Evolutionary conservation across 2,797 vertebrate genomes (phyloP), one percentile per base, ranked within the genome.

Genomic region (Adrianichthys oophorus): DNA sequence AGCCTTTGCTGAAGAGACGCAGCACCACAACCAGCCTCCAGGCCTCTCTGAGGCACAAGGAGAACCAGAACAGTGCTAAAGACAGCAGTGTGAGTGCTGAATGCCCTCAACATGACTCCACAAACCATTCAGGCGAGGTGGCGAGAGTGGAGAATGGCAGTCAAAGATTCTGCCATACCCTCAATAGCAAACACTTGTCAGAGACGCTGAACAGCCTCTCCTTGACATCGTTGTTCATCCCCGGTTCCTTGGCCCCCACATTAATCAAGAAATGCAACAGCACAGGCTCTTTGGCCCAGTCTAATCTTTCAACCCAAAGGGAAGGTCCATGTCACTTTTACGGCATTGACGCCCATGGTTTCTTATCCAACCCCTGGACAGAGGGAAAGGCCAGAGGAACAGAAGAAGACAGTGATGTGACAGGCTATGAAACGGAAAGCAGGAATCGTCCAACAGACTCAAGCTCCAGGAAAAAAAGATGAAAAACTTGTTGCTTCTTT

Each of bases 171-270:
- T 77, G 64, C 4, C 90, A 83, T 0, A 88, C 86, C 26, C 87
- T 87, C 43, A 90, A 91, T 90, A 93, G 92, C 0, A 94, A 98
- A 91, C 93, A 90, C 41, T 82, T 86, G 64, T 94, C 95, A 0
- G 95, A 97, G 83, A 93, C 93, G 2, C 87, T 95, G 32, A 96
- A 95, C 88, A 97, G 95, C 82, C 91, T 96, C 42, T 98, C 96
- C 0, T 91, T 99, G 59, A 94, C 93, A 0, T 96, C 97, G 1
- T 92, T 97, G 52, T 93, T 96, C 76, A 90, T 85, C 0, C 89
- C 90, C 0, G 72, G 91, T 14, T 91, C 89, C 0, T 82, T 88
- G 61, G 85, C 65, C 0, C 83, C 91, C 0, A 90, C 90, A 0
- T 66, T 83, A 13, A 87, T 90, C 53, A 94, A 97, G 80, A 95